Percentiles rank a stretch among this genome's conserved stretches.
Conservation (phyloP, 1,140 invertebrate species). For the Pseudomyrmex cubaensis region DNA sequence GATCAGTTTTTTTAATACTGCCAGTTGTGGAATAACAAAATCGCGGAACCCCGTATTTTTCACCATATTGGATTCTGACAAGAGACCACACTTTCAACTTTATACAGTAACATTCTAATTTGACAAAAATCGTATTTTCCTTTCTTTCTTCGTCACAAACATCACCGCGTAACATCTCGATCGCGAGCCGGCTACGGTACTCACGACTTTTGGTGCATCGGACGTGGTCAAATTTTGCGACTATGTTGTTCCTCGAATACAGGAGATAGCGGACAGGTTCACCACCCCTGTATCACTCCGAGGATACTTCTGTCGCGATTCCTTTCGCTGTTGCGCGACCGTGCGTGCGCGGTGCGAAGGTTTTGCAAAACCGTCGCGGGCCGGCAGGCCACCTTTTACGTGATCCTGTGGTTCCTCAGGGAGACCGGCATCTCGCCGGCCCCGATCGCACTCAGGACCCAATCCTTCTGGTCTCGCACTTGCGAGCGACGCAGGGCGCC, state of each 20-base stretch:
- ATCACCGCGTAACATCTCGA: background rate
- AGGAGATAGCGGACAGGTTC: slow-evolving; percentile 15
- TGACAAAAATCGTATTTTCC: background rate
- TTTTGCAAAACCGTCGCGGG: background rate
- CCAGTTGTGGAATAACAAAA: background rate
- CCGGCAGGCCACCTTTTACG: slow-evolving; percentile 74
- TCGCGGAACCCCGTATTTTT: background rate
- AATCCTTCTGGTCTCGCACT: slow-evolving; percentile 53
- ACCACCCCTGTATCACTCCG: slow-evolving; percentile 33
- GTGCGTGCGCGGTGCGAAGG: slow-evolving; percentile 33
- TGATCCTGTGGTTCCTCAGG: slow-evolving; percentile 82
- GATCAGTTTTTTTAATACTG: background rate
- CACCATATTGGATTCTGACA: background rate
- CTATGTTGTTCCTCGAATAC: slow-evolving; percentile 28
- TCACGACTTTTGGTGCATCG: slow-evolving; percentile 71
- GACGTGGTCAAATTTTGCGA: slow-evolving; percentile 25
- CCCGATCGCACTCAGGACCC: slow-evolving; percentile 38
- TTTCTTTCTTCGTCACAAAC: background rate
- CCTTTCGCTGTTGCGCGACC: slow-evolving; percentile 23
- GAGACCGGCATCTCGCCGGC: slow-evolving; percentile 77
- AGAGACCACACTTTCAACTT: background rate
- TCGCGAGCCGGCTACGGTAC: slow-evolving; percentile 44
- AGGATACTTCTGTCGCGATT: slow-evolving; percentile 27
- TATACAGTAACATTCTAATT: background rate
- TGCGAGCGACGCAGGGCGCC: slow-evolving; percentile 55